Conservation (phyloP, 1,140 invertebrate genomes). For the Drosophila tropicalis region DNA sequence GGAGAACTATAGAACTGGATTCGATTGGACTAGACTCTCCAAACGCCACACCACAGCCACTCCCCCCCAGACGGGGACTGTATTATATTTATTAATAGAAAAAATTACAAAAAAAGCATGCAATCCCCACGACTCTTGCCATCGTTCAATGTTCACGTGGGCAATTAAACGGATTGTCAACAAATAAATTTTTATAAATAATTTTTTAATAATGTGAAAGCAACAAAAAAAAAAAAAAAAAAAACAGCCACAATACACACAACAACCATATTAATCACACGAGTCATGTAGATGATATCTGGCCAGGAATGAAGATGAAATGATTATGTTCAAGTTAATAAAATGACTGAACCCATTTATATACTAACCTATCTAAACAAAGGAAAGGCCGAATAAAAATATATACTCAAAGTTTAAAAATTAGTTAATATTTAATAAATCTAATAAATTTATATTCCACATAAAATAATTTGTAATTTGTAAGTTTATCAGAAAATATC, state of each 20-base stretch:
- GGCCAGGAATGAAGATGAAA: background rate
- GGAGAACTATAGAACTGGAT: background rate
- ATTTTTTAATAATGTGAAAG: slow-evolving; percentile 31
- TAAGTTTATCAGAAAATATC: too few species aligned
- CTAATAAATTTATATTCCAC: too few species aligned
- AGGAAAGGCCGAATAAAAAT: too few species aligned
- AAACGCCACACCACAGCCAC: too few species aligned
- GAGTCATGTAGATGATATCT: slow-evolving; percentile 16
- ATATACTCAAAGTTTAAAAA: too few species aligned
- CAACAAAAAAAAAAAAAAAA: background rate
- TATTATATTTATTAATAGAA: slow-evolving; percentile 64
- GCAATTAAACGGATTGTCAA: slow-evolving; percentile 72
- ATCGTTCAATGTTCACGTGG: slow-evolving; percentile 28
- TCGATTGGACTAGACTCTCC: background rate
- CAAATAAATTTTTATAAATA: slow-evolving; percentile 62
- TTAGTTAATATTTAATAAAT: too few species aligned
- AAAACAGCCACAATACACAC: background rate
- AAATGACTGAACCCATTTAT: background rate
- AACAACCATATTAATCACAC: background rate
- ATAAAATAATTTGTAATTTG: too few species aligned
- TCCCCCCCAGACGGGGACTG: background rate
- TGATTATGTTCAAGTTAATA: slow-evolving; percentile 14
- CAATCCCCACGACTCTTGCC: slow-evolving; percentile 33
- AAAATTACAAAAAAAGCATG: slow-evolving; percentile 35
- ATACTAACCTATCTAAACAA: too few species aligned